Percentiles rank a stretch among this genome's conserved stretches.
Conservation (phyloP, 2,888 invertebrate species). For the Colletes collaris region DNA sequence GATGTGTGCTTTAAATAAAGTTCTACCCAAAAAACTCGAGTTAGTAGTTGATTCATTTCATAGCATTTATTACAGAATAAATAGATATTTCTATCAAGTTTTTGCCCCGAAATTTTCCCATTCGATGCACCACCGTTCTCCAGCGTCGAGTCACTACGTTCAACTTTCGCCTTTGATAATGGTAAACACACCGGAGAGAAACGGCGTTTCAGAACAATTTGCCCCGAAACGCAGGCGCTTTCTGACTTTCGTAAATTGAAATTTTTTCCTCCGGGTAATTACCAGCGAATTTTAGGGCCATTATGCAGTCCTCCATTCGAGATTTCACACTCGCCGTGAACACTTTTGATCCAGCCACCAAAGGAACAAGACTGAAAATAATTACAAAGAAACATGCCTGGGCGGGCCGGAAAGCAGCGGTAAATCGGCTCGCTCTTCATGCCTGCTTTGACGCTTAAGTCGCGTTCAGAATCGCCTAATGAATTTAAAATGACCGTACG, state of each 20-base stretch:
- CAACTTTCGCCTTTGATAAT: conserved; percentile 15
- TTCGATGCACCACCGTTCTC: neutral
- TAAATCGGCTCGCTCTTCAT: conserved; percentile 59
- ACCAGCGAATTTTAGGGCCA: conserved; percentile 51
- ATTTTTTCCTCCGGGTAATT: conserved; percentile 53
- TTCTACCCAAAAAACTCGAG: too few species aligned
- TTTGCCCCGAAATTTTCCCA: neutral
- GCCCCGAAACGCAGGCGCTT: conserved; percentile 8
- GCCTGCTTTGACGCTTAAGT: conserved; percentile 66
- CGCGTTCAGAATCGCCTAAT: conserved; percentile 73
- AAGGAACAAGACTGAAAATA: conserved; percentile 53
- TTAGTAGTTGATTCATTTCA: too few species aligned
- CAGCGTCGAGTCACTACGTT: neutral
- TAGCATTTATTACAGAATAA: too few species aligned
- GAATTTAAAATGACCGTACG: conserved; percentile 77
- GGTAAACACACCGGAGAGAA: conserved; percentile 1
- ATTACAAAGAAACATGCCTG: conserved; percentile 48
- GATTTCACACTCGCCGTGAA: conserved; percentile 41
- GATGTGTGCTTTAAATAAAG: too few species aligned
- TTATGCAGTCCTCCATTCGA: conserved; percentile 42
- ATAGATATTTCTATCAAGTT: too few species aligned
- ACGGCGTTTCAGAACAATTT: conserved; percentile 28
- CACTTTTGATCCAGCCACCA: conserved; percentile 48
- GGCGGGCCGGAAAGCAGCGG: conserved; percentile 60
- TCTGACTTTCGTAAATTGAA: conserved; percentile 46